A percentile compares a stretch with the other conserved stretches of the same genome.
Evolutionary conservation across 2,113 vertebrate species (phyloP).

Genomic region (Microtus pennsylvanicus): DNA sequence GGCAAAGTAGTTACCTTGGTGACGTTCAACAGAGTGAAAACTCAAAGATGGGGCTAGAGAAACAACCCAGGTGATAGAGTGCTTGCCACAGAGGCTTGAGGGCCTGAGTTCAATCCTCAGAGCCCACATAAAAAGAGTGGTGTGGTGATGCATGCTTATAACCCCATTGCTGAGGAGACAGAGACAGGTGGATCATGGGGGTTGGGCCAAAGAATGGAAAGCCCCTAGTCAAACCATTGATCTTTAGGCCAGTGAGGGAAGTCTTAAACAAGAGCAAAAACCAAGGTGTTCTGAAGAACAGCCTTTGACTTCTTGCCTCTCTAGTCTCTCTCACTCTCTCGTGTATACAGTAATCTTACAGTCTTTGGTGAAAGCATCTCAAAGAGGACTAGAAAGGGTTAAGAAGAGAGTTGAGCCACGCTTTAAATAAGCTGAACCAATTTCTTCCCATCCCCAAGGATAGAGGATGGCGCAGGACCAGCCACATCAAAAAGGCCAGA

Average conservation of each 20-base stretch:
- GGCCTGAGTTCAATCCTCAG: background rate
- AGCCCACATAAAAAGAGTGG: background rate
- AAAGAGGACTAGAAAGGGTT: background rate
- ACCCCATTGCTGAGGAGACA: background rate
- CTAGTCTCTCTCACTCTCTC: background rate
- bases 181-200: no score
- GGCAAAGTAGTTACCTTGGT: background rate
- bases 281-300: background rate
- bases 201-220: background rate
- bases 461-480: background rate
- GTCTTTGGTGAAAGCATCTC: background rate
- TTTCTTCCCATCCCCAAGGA: slow-evolving; percentile 28
- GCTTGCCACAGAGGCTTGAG: background rate
- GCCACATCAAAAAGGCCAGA: slow-evolving; percentile 19
- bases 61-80: no score
- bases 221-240: no score
- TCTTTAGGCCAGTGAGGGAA: background rate
- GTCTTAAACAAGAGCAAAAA: background rate
- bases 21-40: background rate
- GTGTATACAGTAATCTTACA: background rate
- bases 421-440: background rate
- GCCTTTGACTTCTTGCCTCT: background rate
- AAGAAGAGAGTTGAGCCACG: background rate
- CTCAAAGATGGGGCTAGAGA: background rate
- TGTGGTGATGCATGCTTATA: background rate